Conservation (phyloP, 2,888 invertebrate genomes). For the Papilio demoleus region DNA sequence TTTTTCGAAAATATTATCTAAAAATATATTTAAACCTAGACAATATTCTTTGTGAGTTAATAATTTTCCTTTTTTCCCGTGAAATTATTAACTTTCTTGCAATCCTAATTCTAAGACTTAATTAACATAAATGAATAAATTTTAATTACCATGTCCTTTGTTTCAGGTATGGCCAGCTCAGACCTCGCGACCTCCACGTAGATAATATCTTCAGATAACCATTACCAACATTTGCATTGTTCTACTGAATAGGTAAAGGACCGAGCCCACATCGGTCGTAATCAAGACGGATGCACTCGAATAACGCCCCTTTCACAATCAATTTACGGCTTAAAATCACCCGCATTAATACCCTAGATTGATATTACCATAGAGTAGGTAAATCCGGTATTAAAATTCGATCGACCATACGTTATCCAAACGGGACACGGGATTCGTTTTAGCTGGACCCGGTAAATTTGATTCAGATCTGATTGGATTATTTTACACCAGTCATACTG, state of each 20-base stretch:
- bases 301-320: constrained; percentile 46
- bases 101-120: constrained; percentile 13
- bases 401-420: constrained; percentile 74
- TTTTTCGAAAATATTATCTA: too few species aligned
- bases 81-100: background rate
- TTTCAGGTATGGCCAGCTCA: constrained; percentile 40
- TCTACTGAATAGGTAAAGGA: constrained; percentile 32
- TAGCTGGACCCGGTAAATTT: constrained; percentile 61
- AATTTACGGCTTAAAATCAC: constrained; percentile 60
- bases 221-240: constrained; percentile 40
- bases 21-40: background rate
- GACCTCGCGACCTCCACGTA: constrained; percentile 15
- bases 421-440: constrained; percentile 75
- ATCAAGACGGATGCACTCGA: constrained; percentile 42
- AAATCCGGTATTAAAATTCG: constrained; percentile 77
- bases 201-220: constrained; percentile 35
- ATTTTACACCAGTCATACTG: constrained; percentile 45
- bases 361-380: constrained; percentile 66
- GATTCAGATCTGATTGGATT: constrained; percentile 48
- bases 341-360: constrained; percentile 52
- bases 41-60: background rate
- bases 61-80: background rate
- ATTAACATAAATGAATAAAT: constrained; percentile 22
- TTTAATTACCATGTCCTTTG: constrained; percentile 32
- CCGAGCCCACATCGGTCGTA: constrained; percentile 29